Evolutionary conservation across 2,797 vertebrate species (phyloP).

Genomic region (Scolopax rusticola): DNA sequence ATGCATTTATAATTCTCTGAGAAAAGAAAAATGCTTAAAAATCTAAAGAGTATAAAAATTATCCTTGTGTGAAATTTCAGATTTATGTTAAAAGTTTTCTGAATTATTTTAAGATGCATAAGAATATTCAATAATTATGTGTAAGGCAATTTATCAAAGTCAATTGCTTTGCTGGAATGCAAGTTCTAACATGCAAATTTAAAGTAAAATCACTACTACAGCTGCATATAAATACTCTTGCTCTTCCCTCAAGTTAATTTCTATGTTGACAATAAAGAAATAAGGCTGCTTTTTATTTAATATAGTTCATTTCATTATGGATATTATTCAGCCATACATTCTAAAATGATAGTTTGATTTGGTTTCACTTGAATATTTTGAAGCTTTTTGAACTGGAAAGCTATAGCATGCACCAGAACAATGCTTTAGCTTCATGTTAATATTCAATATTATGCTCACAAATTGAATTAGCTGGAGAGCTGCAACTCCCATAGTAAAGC

Average conservation of each 20-base stretch:
- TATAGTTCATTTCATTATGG: conserved; percentile 9
- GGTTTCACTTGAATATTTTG: conserved; percentile 20
- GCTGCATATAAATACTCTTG: conserved; percentile 8
- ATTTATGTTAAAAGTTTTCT: conserved; percentile 11
- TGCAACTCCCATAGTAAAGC: neutral
- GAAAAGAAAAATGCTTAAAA: neutral
- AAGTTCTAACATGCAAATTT: conserved; percentile 52
- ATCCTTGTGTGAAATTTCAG: neutral
- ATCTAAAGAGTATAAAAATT: neutral
- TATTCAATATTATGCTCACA: neutral
- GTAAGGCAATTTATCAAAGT: conserved; percentile 56
- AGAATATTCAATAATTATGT: conserved; percentile 5
- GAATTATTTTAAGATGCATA: neutral
- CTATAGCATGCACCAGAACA: neutral
- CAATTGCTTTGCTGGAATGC: conserved; percentile 39
- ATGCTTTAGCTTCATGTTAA: neutral
- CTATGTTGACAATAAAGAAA: neutral
- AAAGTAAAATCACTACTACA: conserved; percentile 11
- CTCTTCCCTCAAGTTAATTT: conserved; percentile 31
- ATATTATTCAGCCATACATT: conserved; percentile 7
- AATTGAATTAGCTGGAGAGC: conserved; percentile 27
- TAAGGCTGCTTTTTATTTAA: conserved; percentile 12
- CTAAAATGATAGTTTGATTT: conserved; percentile 31
- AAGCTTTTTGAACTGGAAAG: neutral
- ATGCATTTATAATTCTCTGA: neutral